Evolutionary conservation across 2,113 vertebrate genomes (phyloP), one percentile per base, ranked within the genome.

Genomic region (Synodontis membranacea): DNA sequence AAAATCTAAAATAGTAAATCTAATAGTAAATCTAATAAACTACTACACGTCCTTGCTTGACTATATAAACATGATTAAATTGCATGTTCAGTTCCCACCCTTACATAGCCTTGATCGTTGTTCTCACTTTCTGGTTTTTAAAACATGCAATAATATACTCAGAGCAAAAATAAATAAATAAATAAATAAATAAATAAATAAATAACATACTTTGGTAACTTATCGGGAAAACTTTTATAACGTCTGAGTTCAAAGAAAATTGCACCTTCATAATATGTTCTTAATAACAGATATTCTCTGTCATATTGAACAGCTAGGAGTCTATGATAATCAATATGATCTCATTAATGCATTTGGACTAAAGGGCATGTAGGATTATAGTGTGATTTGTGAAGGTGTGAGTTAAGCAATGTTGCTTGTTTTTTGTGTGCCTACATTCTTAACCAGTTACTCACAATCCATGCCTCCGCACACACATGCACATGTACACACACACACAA

Each of bases 381-480:
- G 28, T 46, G 3, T 87, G 56, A 34, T 83, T 64, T 76, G 56
- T 74, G 21, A 23, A 76, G 31, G 31, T 87, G 42, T 15, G 60
- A 54, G 46, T 64, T 83, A 31, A 87, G 46, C 42, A 50, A 1
- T n/a, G 60, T 21, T n/a, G 39, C 34, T 44, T 79, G 80, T 66
- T 66, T 37, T 78, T 80, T 70, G 50, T 66, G 37, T 31, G 25
- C 39, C 34, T 64, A 28, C 2, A 42, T 82, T 86, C 28, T 17
- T 52, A 48, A 34, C 46, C 46, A 78, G 46, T 83, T 25, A 78
- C 21, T 37, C 44, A 31, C 10, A 46, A 21, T 46, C 42, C 2
- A 10, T 75, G 23, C 44, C 25, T 48, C 42, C 12, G 11, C 68
- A 31, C n/a, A 25, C 68, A 25, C 68, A 23, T 37, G 10, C 21